Percentiles rank a stretch among this genome's conserved stretches.
These are phyloP conservation scores for Bos indicus DNA, from an alignment of 2,113 vertebrate genomes.

Conservation along the genomic window DNA sequence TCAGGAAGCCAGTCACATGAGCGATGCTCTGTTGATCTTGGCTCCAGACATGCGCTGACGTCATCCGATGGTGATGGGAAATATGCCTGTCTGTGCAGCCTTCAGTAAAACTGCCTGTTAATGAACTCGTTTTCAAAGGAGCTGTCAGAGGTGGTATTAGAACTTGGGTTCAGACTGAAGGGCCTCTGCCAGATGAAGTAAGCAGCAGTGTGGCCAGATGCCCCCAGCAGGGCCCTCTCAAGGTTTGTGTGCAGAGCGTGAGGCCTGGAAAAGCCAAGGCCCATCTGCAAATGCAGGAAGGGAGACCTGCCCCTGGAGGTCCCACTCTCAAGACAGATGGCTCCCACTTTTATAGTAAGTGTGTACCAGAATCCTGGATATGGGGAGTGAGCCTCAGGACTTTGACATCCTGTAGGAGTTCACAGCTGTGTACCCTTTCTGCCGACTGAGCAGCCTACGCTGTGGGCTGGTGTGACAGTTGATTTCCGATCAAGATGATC, in stretches of 20 bases:
- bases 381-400: neutral
- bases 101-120: constrained; percentile 37
- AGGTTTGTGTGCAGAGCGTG: neutral
- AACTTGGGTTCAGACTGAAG: neutral
- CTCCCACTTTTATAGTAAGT: neutral
- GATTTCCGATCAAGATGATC: neutral
- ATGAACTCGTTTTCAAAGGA: constrained; percentile 34
- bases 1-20: neutral
- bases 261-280: neutral
- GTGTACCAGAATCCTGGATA: neutral
- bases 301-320: neutral
- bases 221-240: constrained; percentile 58
- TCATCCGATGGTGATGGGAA: constrained; percentile 31
- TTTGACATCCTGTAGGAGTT: neutral
- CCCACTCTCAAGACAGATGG: neutral
- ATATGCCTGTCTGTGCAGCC: neutral
- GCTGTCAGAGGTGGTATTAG: constrained; percentile 39
- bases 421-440: neutral
- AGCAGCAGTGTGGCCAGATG: neutral
- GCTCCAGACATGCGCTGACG: constrained; percentile 22
- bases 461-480: neutral
- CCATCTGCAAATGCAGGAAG: neutral
- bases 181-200: constrained; percentile 27
- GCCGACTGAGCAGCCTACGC: neutral
- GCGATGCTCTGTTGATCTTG: constrained; percentile 39